phyloP scores from a whole-genome alignment of 2,113 vertebrate species.

The Tor tambroides region DNA sequence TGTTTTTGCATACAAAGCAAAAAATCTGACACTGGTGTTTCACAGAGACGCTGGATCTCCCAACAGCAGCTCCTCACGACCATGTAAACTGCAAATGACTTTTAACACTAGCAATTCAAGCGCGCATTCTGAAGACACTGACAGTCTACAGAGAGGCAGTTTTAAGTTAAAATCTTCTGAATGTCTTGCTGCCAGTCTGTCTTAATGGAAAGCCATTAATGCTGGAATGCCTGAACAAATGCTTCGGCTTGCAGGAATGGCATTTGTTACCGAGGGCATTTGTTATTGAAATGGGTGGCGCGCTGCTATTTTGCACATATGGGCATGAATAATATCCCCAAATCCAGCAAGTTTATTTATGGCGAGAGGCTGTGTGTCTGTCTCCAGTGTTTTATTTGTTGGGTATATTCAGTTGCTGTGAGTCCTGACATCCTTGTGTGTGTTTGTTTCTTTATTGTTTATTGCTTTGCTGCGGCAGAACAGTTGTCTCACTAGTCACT shows the following conservation, averaged over 20 bases:
- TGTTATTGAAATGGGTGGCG: constrained; percentile 50
- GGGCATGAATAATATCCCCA: constrained; percentile 54
- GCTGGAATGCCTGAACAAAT: constrained; percentile 55
- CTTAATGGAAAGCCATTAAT: constrained; percentile 52
- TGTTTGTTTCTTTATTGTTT: constrained; percentile 31
- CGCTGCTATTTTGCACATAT: constrained; percentile 58
- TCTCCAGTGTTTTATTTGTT: constrained; percentile 48
- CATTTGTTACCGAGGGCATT: constrained; percentile 54
- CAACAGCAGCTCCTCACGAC: constrained; percentile 10
- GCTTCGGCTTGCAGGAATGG: constrained; percentile 52
- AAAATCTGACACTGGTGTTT: neutral
- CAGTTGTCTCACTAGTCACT: neutral
- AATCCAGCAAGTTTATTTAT: constrained; percentile 54
- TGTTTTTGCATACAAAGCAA: neutral
- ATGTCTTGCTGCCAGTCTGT: constrained; percentile 40
- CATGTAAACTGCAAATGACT: constrained; percentile 21
- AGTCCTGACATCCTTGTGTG: constrained; percentile 13
- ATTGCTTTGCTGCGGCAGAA: constrained; percentile 26
- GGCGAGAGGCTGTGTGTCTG: constrained; percentile 30
- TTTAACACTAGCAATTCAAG: constrained; percentile 8
- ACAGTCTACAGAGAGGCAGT: constrained; percentile 35
- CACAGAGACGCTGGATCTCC: neutral
- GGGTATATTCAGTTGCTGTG: constrained; percentile 26
- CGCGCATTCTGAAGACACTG: constrained; percentile 2
- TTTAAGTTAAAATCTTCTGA: constrained; percentile 45